Percentiles rank a stretch among this genome's conserved stretches.
These are phyloP conservation scores for Cebidichthys violaceus DNA, from an alignment of 2,113 vertebrate species.

Conservation along the genomic window DNA sequence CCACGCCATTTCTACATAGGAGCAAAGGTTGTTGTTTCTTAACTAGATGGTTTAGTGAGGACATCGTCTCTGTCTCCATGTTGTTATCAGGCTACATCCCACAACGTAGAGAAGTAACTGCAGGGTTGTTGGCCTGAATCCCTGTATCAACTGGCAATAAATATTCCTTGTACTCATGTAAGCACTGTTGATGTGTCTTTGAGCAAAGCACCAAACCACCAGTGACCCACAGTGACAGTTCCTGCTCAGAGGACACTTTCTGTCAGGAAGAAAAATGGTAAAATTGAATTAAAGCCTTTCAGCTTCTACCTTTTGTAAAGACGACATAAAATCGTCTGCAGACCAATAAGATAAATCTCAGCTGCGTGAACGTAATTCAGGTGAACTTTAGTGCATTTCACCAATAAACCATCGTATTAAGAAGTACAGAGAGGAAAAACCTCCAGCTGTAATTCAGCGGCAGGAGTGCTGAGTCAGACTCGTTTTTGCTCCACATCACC, in stretches of 20 bases:
- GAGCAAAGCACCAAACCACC: conserved; percentile 1
- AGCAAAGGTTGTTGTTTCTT: not conserved
- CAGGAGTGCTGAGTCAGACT: conserved; percentile 58
- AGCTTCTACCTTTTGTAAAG: conserved; percentile 2
- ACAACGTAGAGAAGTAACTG: not conserved
- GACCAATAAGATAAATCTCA: conserved; percentile 3
- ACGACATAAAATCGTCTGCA: conserved; percentile 18
- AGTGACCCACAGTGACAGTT: conserved; percentile 1
- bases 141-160: not conserved
- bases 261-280: not conserved
- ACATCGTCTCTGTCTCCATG: not conserved
- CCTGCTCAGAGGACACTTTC: not conserved
- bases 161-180: not conserved
- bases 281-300: not conserved
- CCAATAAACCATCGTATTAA: not conserved
- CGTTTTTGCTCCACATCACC: conserved; percentile 56
- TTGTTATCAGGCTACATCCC: no score
- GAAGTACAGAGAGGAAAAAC: conserved; percentile 3
- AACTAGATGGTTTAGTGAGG: not conserved
- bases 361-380: conserved; percentile 12
- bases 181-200: not conserved
- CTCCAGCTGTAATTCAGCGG: conserved; percentile 49
- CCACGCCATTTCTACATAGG: not conserved
- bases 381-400: conserved; percentile 12
- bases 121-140: not conserved